Base-by-base conservation (phyloP, 1,140 invertebrate genomes). In the Sarcophaga bullata region DNA sequence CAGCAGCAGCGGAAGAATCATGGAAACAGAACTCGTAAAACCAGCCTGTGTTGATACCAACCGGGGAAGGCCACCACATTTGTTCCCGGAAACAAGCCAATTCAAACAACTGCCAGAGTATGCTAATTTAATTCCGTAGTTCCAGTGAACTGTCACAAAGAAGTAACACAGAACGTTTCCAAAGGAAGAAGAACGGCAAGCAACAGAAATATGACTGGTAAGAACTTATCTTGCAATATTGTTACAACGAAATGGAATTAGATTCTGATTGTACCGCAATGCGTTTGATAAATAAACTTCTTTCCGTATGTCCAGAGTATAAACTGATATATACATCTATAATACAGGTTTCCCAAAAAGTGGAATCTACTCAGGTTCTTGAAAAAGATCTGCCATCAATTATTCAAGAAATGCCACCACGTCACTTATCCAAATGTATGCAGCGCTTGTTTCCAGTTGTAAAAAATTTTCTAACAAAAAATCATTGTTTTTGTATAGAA, bases 381-480 rank as follows among this genome's bases (percentile, higher is more conserved):
- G 76, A 84, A 82, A 19, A 25, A 3, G 76, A 80, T 13, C 15
- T 73, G 47, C 25, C 49, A 7, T 80, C 49, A 73, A 50, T 52
- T 46, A 58, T 48, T 9, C 15, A n/a, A 48, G 46, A 10, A 76
- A 37, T 9, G 62, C 49, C 68, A 17, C 76, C 75, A 0, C 58
- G 73, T 73, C 78, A 82, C 49, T 50, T 80, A 17, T 68, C 52
- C 11, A 50, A 47, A 37, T 54, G 46, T 13, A 82, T 11, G 78
- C 78, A 83, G 5, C 82, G 81, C 7, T 85, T 86, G 11, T 73
- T 85, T 47, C 62, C 50, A 5, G 47, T 50, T 0, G 46, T 89
- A 19, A 85, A 86, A 68, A 80, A 82, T 62, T 80, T 84, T 3
- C 19, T 58, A 3, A 4, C 75, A 17, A 62, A 49, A 46, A 25